A percentile compares a stretch with the other conserved stretches of the same genome.
These are phyloP conservation scores for Lasiommata megera DNA, from an alignment of 2,888 invertebrate species.

Conservation along the genomic window DNA sequence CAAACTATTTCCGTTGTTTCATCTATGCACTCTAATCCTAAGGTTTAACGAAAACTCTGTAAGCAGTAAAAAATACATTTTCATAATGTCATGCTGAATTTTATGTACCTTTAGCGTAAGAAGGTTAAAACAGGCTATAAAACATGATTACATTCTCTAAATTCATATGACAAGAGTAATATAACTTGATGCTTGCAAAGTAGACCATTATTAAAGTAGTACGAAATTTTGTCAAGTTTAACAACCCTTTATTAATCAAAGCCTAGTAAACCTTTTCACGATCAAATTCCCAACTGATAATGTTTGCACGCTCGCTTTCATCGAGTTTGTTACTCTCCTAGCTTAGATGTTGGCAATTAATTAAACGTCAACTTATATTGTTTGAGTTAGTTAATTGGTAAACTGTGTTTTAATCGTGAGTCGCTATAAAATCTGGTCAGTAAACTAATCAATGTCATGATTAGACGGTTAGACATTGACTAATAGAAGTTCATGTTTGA, in stretches of 20 bases:
- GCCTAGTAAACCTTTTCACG: slow-evolving; percentile 12
- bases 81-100: neutral
- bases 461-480: too few relatives aligned
- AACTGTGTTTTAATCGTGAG: neutral
- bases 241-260: neutral
- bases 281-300: neutral
- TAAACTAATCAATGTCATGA: too few relatives aligned
- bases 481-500: too few relatives aligned
- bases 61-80: too few relatives aligned
- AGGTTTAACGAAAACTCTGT: too few relatives aligned
- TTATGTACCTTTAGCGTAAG: neutral
- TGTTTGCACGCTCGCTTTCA: neutral
- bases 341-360: slow-evolving; percentile 6
- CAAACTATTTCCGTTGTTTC: too few relatives aligned
- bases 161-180: neutral
- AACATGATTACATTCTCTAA: neutral
- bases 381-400: slow-evolving; percentile 2
- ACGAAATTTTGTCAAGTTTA: neutral
- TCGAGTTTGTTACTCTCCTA: neutral
- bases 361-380: slow-evolving; percentile 1
- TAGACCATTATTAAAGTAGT: neutral
- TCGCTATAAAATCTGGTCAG: neutral
- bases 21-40: too few relatives aligned
- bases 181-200: neutral
- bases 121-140: neutral